A percentile compares a stretch with the other conserved stretches of the same genome.
These are phyloP conservation scores for Salvelinus alpinus DNA, from an alignment of 2,113 vertebrate species.

Conservation along the genomic window DNA sequence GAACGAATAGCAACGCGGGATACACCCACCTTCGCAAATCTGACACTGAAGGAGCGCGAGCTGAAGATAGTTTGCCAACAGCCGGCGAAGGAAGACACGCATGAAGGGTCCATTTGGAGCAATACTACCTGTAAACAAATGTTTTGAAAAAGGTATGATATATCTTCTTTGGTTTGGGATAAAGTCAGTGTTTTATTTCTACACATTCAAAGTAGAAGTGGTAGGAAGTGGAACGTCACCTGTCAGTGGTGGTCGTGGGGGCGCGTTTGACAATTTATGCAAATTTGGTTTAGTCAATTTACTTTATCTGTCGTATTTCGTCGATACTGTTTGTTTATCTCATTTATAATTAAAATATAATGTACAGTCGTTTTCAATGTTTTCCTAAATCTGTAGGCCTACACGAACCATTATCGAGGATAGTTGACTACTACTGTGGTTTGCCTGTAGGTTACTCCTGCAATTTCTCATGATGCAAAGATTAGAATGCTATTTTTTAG, in stretches of 20 bases:
- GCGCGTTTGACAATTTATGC: not conserved
- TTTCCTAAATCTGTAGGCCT: too few species aligned
- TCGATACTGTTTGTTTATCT: too few species aligned
- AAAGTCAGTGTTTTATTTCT: not conserved
- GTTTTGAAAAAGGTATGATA: constrained; percentile 3
- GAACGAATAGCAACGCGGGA: not conserved
- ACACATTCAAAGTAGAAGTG: not conserved
- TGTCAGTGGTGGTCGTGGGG: not conserved
- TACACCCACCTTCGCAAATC: constrained; percentile 32
- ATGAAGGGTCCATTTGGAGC: not conserved
- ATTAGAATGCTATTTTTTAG: too few species aligned
- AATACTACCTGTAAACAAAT: not conserved
- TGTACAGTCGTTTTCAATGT: too few species aligned
- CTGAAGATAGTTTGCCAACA: constrained; percentile 14
- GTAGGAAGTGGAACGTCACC: not conserved
- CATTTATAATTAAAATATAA: too few species aligned
- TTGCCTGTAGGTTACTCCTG: too few species aligned
- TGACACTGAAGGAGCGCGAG: constrained; percentile 25
- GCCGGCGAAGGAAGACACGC: not conserved
- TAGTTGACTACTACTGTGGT: too few species aligned
- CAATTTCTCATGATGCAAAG: too few species aligned
- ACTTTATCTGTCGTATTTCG: too few species aligned
- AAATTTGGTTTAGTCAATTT: not conserved
- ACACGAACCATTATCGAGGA: too few species aligned
- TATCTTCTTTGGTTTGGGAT: not conserved